Evolutionary conservation across 2,113 vertebrate species (phyloP), one percentile per base, ranked within the genome.

Genomic region (Chlamydotis undulata): DNA sequence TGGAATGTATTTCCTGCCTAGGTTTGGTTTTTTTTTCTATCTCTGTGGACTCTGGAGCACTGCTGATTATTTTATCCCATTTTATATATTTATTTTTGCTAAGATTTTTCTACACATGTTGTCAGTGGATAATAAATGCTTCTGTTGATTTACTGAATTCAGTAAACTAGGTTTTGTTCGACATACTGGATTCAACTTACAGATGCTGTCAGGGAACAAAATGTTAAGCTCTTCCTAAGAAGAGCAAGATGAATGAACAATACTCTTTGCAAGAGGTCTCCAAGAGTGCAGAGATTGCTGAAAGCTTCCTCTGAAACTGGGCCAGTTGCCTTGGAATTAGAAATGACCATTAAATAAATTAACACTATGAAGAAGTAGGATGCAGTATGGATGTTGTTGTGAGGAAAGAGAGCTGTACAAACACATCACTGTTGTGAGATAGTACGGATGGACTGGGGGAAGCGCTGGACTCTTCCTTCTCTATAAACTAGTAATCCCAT

Each of bases 21-120:
- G 31, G 12, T 70, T 14, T 33, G 25, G 3, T 1, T 25, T 53
- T n/a, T 52, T 52, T 59, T 12, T 35, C 22, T 37, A 7, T 74
- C 17, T 88, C 67, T 0, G 0, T 52, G 50, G 71, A 43, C 33
- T 91, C 80, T 0, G 1, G 45, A 80, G 22, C 6, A 10, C 11
- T 69, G 39, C 35, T 74, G 47, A 59, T 87, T 77, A 74, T 67
- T 89, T 89, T 81, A 53, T 24, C 33, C 13, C 14, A 55, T 74
- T 63, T 59, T 45, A 31, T 41, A 3, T 12, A 11, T 18, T 65
- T 9, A 19, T n/a, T 80, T 97, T 75, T 28, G 67, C 39, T 91
- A 14, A 22, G 7, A n/a, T 56, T 75, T 85, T 79, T 71, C 25
- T 63, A 3, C 29, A 11, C 5, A 3, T 10, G 7, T 28, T 67